Base-by-base conservation (phyloP, 2,888 invertebrate genomes). In the Orthonychiurus folsomi region DNA sequence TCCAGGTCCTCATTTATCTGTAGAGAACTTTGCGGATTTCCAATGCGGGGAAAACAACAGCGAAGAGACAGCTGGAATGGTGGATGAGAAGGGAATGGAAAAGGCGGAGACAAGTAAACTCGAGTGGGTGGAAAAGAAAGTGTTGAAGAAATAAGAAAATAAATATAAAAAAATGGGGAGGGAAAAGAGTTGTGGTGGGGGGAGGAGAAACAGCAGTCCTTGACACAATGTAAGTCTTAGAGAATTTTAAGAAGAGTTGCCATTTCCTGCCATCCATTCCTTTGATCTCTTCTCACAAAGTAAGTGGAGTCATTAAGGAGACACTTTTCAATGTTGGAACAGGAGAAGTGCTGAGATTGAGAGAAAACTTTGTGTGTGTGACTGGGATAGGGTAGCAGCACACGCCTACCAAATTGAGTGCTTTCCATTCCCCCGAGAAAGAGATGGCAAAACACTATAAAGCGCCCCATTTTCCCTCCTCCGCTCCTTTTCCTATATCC, bases 241-340 rank as follows among this genome's bases (percentile, higher is more conserved):
- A 65, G 70, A 71, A 71, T 71, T 68, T 71, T 71, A 69, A 71
- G 69, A 69, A 68, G 66, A 62, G 69, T 62, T 66, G 67, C 66
- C 67, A 69, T 66, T 69, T 69, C 62, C 63, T 61, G 61, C 61
- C 53, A 61, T 62, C 56, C 60, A 64, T 68, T 64, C 68, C 70
- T 72, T 72, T 72, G 72, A 72, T 70, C 70, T 70, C 63, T 58
- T 66, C 66, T 58, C 60, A 63, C 58, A 47, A 15, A 37, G 23
- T 68, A 70, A 70, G 66, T 68, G 68, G 68, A 65, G 63, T 71
- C 71, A 69, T 69, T 69, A 68, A 68, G 62, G 65, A 69, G 69
- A 68, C 66, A 69, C 67, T 68, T 69, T 67, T 63, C 63, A 64
- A 50, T 60, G 59, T 37, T 37, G 15, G 37, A 37, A 15, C 9